These are phyloP conservation scores for Hyla sarda DNA, from an alignment of 2,113 vertebrate genomes.

Conservation along the genomic window DNA sequence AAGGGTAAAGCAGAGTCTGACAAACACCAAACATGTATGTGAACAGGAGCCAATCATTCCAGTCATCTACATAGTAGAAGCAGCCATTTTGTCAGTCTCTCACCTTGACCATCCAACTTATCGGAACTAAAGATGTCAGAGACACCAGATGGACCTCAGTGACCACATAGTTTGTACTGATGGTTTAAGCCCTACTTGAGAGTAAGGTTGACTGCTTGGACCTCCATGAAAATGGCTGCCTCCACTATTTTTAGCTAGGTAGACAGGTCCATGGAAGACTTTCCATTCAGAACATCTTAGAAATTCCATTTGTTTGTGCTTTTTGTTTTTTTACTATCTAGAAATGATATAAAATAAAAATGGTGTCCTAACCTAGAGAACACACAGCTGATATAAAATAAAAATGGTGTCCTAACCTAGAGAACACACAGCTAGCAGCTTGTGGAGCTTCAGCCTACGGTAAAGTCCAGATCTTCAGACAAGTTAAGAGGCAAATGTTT, in stretches of 20 bases:
- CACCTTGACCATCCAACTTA: background rate
- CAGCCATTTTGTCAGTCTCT: background rate
- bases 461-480: background rate
- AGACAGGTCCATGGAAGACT: background rate
- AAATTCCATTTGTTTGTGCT: slow-evolving; percentile 19
- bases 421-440: slow-evolving; percentile 31
- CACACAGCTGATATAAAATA: background rate
- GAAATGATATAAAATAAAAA: slow-evolving; percentile 1
- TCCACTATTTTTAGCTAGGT: background rate
- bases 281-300: slow-evolving; percentile 10
- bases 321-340: background rate
- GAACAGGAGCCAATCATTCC: background rate
- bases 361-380: background rate
- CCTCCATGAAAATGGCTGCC: background rate
- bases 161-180: background rate
- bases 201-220: background rate
- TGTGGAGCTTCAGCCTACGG: slow-evolving; percentile 17
- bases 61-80: background rate
- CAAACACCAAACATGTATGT: background rate
- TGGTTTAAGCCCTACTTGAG: background rate
- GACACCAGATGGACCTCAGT: background rate
- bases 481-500: background rate
- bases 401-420: background rate
- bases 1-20: slow-evolving; percentile 15
- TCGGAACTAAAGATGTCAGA: background rate